Evolutionary conservation across 2,113 vertebrate species (phyloP), one percentile per base, ranked within the genome.

Genomic region (Himantopus leucocephalus): DNA sequence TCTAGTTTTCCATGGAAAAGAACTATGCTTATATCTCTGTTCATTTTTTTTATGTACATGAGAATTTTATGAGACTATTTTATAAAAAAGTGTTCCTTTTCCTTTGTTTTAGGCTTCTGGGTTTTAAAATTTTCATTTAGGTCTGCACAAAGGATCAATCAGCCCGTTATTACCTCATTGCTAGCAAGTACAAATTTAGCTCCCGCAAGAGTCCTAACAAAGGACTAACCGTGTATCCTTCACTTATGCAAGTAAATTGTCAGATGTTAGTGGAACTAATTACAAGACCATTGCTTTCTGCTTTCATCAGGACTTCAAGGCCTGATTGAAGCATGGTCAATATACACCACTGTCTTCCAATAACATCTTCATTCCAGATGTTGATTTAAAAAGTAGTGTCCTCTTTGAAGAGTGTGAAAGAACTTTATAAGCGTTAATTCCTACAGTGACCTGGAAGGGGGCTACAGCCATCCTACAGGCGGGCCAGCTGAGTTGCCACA

Each of bases 231-330:
- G 75, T 86, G 52, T 55, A 84, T 63, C 68, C 32, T 86, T 63
- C 83, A 84, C 73, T 87, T 86, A 62, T 9, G 59, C 45, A 74
- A 81, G 75, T 74, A 86, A 90, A 81, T 74, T 92, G 55, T 90
- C 62, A 91, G 88, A 34, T 64, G 53, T 87, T 87, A 43, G 83
- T 37, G 60, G 68, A 97, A 94, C 91, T 87, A 95, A 94, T 96
- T 87, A 85, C 0, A 0, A 73, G 62, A 91, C 9, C n/a, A 82
- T 63, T 53, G 58, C 48, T 94, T 96, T 91, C 76, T 68, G 70
- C 76, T 96, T 94, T 85, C 81, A 90, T 90, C 87, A 95, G 70
- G 58, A 91, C 70, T 91, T 94, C 80, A 92, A 93, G 83, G 73
- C 56, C 64, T 80, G 67, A 94, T 50, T 95, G 95, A 94, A 92